Evolutionary conservation across 2,797 vertebrate genomes (phyloP).

Genomic region (Corythornis leucogaster): DNA sequence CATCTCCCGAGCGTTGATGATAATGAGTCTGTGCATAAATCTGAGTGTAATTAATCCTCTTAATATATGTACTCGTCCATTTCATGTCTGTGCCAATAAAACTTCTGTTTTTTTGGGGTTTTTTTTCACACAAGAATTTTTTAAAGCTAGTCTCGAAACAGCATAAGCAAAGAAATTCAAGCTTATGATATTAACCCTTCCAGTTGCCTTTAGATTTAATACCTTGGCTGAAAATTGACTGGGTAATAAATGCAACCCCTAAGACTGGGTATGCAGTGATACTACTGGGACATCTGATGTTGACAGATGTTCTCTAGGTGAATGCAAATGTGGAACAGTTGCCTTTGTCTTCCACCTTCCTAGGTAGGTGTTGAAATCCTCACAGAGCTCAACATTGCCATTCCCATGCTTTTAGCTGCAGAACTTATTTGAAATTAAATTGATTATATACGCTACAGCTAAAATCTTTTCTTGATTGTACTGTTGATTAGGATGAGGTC

Average conservation of each 20-base stretch:
- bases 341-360: not conserved
- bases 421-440: not conserved
- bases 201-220: not conserved
- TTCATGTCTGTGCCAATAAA: conserved; percentile 33
- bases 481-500: not conserved
- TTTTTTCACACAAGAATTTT: not conserved
- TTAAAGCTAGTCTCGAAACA: conserved; percentile 2
- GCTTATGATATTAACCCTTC: not conserved
- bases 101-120: not conserved
- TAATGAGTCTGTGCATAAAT: conserved; percentile 70
- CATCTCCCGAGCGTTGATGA: conserved; percentile 26
- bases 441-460: not conserved
- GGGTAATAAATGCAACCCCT: not conserved
- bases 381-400: not conserved
- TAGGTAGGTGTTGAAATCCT: not conserved
- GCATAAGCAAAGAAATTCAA: not conserved
- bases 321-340: not conserved
- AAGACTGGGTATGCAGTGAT: not conserved
- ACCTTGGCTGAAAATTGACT: not conserved
- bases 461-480: not conserved
- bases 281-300: not conserved
- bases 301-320: not conserved
- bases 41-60: conserved; percentile 71
- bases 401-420: not conserved
- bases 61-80: conserved; percentile 68